Base-by-base conservation (phyloP, 2,797 vertebrate species). In the Pristis pectinata region DNA sequence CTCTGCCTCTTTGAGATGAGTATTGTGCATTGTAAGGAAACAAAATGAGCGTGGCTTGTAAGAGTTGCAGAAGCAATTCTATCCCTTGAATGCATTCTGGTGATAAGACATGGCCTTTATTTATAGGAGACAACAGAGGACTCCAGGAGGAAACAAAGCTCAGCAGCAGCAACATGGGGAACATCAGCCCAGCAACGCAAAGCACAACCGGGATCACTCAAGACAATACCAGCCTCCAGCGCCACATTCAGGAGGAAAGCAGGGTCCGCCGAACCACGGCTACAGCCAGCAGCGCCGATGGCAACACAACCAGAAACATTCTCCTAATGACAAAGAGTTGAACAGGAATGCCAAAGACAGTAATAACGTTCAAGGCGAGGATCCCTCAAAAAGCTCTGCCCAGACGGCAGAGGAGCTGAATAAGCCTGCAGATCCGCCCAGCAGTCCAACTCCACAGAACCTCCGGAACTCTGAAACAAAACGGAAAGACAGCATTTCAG, bases 281-380 rank as follows among this genome's bases (percentile, higher is more conserved):
- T 99, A 99, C 96, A 99, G 98, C 97, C 98, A 99, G 97, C 99
- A 99, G 96, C 98, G 99, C 79, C 98, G 98, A 96, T 99, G 99
- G 99, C 98, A 99, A 96, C 98, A 98, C 95, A 98, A 97, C 97
- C 98, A 98, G 97, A 99, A 98, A 96, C 97, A 97, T 95, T 96
- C 96, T 0, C 96, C 96, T 0, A 96, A 96, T 0, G 97, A 98
- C 95, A 97, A 97, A 95, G 96, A 97, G 30, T 94, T 96, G 67
- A 97, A 97, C 92, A 97, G 97, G 96, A 97, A 97, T 77, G 95
- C 98, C 98, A 99, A 98, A 98, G 98, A 98, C 96, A 97, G 97
- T 76, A 98, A 99, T 96, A 98, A 96, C 95, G 95, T 97, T 95
- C 99, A 96, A 96, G 97, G 96, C 0, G 98, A 98, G 92, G 97